phyloP scores from a whole-genome alignment of 1,140 invertebrate genomes.

The Microplitis demolitor region DNA sequence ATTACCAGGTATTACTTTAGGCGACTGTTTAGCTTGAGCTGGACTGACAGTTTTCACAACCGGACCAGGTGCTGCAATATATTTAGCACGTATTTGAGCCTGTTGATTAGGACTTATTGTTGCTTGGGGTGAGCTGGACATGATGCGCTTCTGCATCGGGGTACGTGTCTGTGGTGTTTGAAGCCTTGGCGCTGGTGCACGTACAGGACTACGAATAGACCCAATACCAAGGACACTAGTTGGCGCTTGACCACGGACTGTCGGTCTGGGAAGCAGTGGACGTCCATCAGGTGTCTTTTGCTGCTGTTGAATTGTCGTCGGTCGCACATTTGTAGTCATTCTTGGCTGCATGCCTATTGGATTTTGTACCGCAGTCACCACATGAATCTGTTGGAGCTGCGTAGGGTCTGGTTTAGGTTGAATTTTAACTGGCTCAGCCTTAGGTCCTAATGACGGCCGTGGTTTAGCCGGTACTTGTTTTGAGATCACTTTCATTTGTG shows the following conservation, averaged over 20 bases:
- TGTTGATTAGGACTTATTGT: slow-evolving; percentile 28
- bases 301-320: slow-evolving; percentile 29
- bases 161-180: slow-evolving; percentile 36
- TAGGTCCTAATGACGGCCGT: slow-evolving; percentile 35
- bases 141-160: slow-evolving; percentile 48
- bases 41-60: slow-evolving; percentile 27
- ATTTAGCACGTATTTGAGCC: slow-evolving; percentile 46
- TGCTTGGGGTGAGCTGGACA: slow-evolving; percentile 28
- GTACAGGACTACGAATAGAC: slow-evolving; percentile 46
- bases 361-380: slow-evolving; percentile 51
- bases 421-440: slow-evolving; percentile 57
- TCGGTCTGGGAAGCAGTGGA: slow-evolving; percentile 49
- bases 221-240: slow-evolving; percentile 48
- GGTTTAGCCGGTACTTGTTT: slow-evolving; percentile 46
- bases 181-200: slow-evolving; percentile 42
- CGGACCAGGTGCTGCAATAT: slow-evolving; percentile 29
- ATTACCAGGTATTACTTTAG: slow-evolving; percentile 36
- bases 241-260: slow-evolving; percentile 44
- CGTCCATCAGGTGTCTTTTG: slow-evolving; percentile 46
- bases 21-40: slow-evolving; percentile 36
- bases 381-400: slow-evolving; percentile 57
- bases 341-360: slow-evolving; percentile 47
- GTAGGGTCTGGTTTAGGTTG: slow-evolving; percentile 57
- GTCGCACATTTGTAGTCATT: slow-evolving; percentile 39
- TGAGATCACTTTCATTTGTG: slow-evolving; percentile 57